phyloP scores from a whole-genome alignment of 2,888 invertebrate species.

The Dione vanillae region DNA sequence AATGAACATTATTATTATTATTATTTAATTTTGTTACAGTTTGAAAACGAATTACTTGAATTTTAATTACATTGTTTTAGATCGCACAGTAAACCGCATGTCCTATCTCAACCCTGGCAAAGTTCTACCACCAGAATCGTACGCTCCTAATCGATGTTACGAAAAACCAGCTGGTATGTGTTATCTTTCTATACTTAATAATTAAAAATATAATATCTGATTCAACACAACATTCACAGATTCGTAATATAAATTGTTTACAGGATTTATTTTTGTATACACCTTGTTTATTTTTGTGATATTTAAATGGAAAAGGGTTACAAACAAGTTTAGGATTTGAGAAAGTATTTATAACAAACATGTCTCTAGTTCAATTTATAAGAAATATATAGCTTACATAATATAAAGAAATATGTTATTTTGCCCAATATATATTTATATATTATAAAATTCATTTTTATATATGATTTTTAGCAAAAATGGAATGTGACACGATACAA shows the following conservation, averaged over 20 bases:
- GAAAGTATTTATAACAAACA: neutral
- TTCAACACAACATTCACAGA: no score
- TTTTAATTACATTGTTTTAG: constrained; percentile 56
- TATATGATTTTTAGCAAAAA: constrained; percentile 65
- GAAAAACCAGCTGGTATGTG: constrained; percentile 75
- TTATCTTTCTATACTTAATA: neutral
- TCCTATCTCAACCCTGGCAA: constrained; percentile 85
- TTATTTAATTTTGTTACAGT: neutral
- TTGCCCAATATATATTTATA: no score
- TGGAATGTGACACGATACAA: constrained; percentile 83
- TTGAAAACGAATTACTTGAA: neutral
- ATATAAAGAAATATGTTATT: no score
- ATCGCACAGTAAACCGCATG: constrained; percentile 86
- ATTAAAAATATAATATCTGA: no score
- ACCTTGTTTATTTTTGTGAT: neutral
- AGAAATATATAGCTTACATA: no score
- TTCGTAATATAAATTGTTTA: no score
- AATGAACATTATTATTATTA: no score
- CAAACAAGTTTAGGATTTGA: neutral
- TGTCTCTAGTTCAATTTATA: no score
- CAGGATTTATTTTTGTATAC: neutral
- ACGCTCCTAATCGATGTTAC: constrained; percentile 76
- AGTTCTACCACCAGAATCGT: constrained; percentile 66
- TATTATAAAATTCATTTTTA: neutral
- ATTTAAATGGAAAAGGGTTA: neutral